Evolutionary conservation across 2,797 vertebrate species (phyloP).

Genomic region (Capromys pilorides): DNA sequence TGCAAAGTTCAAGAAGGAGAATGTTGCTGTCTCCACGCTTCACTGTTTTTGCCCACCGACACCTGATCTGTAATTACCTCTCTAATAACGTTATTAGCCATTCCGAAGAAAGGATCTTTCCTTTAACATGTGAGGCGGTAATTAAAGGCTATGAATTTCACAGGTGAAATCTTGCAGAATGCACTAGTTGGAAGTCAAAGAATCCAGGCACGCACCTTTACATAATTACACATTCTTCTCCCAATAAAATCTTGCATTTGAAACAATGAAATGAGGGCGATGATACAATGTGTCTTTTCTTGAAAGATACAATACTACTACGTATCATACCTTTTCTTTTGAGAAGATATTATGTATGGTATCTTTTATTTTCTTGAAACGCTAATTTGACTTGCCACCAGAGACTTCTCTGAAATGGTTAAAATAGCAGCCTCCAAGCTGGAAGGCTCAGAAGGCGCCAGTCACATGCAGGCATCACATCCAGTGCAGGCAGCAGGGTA

Average conservation of each 20-base stretch:
- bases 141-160: constrained; percentile 79
- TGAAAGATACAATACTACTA: background rate
- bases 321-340: background rate
- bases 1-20: constrained; percentile 65
- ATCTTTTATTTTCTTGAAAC: background rate
- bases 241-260: constrained; percentile 71
- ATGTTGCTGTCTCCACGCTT: background rate
- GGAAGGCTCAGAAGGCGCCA: background rate
- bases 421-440: background rate
- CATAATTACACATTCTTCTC: constrained; percentile 75
- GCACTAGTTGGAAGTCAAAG: constrained; percentile 68
- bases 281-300: constrained; percentile 52
- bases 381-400: background rate
- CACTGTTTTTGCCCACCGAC: constrained; percentile 69
- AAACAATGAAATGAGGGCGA: constrained; percentile 49
- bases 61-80: constrained; percentile 79
- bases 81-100: constrained; percentile 73
- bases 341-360: background rate
- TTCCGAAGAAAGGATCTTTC: constrained; percentile 74
- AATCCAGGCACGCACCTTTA: constrained; percentile 64
- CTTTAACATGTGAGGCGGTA: constrained; percentile 78
- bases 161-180: constrained; percentile 82
- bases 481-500: background rate
- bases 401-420: constrained; percentile 33
- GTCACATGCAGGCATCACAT: background rate